A percentile compares a stretch with the other conserved stretches of the same genome.
These are phyloP conservation scores for Threskiornis aethiopicus DNA, from an alignment of 2,797 vertebrate species.

Conservation along the genomic window DNA sequence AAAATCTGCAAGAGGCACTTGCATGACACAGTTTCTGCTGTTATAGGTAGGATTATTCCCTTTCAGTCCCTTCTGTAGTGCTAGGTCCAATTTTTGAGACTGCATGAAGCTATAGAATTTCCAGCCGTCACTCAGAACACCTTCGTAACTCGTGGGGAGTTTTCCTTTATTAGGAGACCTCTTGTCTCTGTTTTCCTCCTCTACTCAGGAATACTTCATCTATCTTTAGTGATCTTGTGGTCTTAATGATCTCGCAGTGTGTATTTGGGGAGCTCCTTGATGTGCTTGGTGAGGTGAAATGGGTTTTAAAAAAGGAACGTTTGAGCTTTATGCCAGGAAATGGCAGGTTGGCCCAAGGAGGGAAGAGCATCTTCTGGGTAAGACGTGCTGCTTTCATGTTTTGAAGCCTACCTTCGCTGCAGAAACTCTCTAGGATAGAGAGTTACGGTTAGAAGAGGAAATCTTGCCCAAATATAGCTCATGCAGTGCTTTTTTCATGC, in stretches of 20 bases:
- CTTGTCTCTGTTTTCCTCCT: background rate
- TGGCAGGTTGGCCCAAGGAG: background rate
- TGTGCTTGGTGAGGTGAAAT: background rate
- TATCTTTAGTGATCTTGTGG: background rate
- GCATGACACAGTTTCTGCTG: rapidly evolving
- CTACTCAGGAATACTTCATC: background rate
- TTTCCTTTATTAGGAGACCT: background rate
- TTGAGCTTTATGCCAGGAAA: background rate
- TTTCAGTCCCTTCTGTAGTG: background rate
- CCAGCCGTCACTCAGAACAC: background rate
- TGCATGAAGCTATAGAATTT: background rate
- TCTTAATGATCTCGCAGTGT: background rate
- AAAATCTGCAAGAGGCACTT: background rate
- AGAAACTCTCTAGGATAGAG: background rate
- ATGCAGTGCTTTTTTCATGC: background rate
- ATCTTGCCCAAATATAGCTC: background rate
- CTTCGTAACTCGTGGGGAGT: background rate
- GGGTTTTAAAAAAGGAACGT: background rate
- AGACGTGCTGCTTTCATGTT: background rate
- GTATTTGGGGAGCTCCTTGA: background rate
- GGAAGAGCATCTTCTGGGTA: background rate
- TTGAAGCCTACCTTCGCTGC: background rate
- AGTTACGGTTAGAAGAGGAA: background rate
- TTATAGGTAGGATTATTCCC: background rate
- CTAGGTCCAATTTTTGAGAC: background rate